Evolutionary conservation across 2,888 invertebrate genomes (phyloP).

Genomic region (Sinhomidia bicolor): DNA sequence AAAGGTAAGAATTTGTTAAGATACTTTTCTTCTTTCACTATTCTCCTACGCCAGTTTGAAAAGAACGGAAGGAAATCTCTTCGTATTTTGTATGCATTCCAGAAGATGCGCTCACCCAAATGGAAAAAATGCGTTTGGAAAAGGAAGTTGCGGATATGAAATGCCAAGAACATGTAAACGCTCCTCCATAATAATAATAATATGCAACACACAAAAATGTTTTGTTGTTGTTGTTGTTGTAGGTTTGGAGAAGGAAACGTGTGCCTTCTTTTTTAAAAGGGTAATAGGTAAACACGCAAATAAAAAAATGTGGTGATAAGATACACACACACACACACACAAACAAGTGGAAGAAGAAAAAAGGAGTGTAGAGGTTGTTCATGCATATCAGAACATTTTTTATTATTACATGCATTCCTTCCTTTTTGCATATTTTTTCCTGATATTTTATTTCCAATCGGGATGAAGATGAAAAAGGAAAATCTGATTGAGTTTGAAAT

Average conservation of each 20-base stretch:
- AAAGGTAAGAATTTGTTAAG: too few relatives aligned
- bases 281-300: conserved; percentile 9
- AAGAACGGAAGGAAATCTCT: background rate
- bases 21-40: too few relatives aligned
- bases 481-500: conserved; percentile 41
- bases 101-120: conserved; percentile 23
- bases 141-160: conserved; percentile 60
- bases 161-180: conserved; percentile 52
- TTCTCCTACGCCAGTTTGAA: background rate
- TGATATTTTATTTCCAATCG: background rate
- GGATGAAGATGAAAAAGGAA: background rate
- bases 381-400: too few relatives aligned
- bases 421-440: conserved; percentile 1
- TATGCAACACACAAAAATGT: too few relatives aligned
- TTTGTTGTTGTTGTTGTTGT: background rate
- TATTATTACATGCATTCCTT: background rate
- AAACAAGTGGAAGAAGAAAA: too few relatives aligned
- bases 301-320: background rate
- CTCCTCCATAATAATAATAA: too few relatives aligned
- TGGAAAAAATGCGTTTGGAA: conserved; percentile 28
- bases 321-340: too few relatives aligned
- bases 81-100: background rate
- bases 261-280: background rate
- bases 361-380: too few relatives aligned
- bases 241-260: background rate